phyloP scores from a whole-genome alignment of 2,113 vertebrate species.

The Chlamydotis undulata region DNA sequence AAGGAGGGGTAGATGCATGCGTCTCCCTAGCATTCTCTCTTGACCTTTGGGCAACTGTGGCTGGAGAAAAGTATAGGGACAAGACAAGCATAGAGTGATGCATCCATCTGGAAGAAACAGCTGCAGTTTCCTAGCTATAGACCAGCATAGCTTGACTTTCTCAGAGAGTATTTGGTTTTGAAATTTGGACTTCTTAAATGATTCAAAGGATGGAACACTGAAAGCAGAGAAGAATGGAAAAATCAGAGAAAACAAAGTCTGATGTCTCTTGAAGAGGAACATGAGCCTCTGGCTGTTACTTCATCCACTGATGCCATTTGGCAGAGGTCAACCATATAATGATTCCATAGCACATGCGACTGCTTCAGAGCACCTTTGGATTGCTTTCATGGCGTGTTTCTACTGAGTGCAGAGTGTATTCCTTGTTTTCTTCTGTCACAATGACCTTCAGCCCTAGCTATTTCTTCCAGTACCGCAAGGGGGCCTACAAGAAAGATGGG shows the following conservation, averaged over 20 bases:
- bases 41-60: background rate
- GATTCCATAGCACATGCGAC: background rate
- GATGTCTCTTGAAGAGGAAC: background rate
- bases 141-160: background rate
- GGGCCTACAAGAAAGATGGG: too few relatives aligned
- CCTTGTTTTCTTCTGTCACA: background rate
- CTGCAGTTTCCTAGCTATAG: background rate
- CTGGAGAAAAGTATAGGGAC: background rate
- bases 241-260: constrained; percentile 4
- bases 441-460: background rate
- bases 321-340: background rate
- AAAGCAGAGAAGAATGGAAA: constrained; percentile 26
- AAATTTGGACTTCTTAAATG: background rate
- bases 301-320: background rate
- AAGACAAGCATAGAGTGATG: background rate
- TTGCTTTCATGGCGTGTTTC: background rate
- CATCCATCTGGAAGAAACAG: background rate
- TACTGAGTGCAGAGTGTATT: background rate
- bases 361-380: background rate
- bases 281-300: background rate
- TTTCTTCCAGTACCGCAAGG: background rate
- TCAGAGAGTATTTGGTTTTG: background rate
- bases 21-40: background rate
- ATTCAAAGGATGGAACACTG: background rate
- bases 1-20: background rate